phyloP scores from a whole-genome alignment of 2,113 vertebrate species.

The Cebidichthys violaceus region DNA sequence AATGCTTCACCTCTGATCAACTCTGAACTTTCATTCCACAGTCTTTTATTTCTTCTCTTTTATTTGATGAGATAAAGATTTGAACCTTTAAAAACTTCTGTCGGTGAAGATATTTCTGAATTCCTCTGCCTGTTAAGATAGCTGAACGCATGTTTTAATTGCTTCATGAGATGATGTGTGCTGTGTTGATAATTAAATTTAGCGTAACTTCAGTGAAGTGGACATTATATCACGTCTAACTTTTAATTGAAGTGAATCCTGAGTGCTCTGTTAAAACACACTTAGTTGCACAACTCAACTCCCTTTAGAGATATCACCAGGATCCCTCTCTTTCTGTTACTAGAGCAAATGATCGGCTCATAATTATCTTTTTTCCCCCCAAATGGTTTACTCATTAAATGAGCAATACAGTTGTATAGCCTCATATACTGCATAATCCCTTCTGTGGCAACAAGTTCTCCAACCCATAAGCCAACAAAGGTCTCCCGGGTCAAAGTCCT shows the following conservation, averaged over 20 bases:
- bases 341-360: conserved; percentile 24
- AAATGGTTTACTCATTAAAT: conserved; percentile 42
- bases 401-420: conserved; percentile 6
- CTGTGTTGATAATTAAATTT: conserved; percentile 34
- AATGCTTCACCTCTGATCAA: conserved; percentile 49
- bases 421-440: not conserved
- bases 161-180: conserved; percentile 20
- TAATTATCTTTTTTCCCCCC: conserved; percentile 6
- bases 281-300: not conserved
- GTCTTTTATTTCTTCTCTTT: conserved; percentile 36
- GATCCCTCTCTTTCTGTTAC: conserved; percentile 2
- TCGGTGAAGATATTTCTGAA: conserved; percentile 22
- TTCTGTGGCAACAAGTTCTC: not conserved
- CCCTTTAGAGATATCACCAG: conserved; percentile 4
- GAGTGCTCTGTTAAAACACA: conserved; percentile 28
- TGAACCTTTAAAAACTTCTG: conserved; percentile 14
- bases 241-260: conserved; percentile 45
- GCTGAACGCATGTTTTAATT: conserved; percentile 47
- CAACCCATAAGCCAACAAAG: not conserved
- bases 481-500: not conserved
- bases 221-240: conserved; percentile 30
- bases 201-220: conserved; percentile 36
- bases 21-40: conserved; percentile 31
- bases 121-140: conserved; percentile 7
- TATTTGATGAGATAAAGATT: conserved; percentile 26